These are phyloP conservation scores for Phocoena phocoena DNA, from an alignment of 2,113 vertebrate genomes.

Conservation along the genomic window DNA sequence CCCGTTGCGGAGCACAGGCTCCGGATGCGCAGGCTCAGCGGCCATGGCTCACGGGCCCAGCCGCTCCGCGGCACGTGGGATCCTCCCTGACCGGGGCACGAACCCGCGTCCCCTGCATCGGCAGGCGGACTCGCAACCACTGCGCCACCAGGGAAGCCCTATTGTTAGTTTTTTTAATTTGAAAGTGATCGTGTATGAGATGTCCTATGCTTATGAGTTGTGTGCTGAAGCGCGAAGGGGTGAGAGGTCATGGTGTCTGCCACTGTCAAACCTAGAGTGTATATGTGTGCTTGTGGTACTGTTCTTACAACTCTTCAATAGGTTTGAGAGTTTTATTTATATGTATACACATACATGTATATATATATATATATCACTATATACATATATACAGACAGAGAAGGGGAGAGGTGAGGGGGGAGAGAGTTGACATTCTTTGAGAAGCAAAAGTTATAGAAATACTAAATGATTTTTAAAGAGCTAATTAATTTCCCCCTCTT, in stretches of 20 bases:
- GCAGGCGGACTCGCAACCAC: too few relatives aligned
- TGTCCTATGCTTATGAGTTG: rapidly evolving
- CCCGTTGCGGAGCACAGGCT: too few relatives aligned
- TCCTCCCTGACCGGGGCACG: too few relatives aligned
- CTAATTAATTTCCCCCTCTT: constrained; percentile 62
- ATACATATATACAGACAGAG: neutral
- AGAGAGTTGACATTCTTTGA: constrained; percentile 48
- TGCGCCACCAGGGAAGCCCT: too few relatives aligned
- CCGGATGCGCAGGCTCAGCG: too few relatives aligned
- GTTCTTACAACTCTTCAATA: neutral
- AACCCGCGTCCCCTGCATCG: too few relatives aligned
- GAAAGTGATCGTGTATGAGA: neutral
- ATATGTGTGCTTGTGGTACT: neutral
- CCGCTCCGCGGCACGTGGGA: too few relatives aligned
- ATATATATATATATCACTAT: neutral
- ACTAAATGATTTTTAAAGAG: constrained; percentile 39
- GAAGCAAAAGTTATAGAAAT: constrained; percentile 33
- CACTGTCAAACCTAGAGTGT: neutral
- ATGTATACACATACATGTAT: neutral
- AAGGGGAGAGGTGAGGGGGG: neutral
- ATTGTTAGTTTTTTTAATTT: neutral
- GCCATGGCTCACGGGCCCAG: too few relatives aligned
- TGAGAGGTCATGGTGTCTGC: neutral
- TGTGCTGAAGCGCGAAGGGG: neutral
- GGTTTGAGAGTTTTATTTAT: neutral